Percentiles rank a stretch among this genome's conserved stretches.
Evolutionary conservation across 2,113 vertebrate genomes (phyloP).

Genomic region (Limanda limanda): DNA sequence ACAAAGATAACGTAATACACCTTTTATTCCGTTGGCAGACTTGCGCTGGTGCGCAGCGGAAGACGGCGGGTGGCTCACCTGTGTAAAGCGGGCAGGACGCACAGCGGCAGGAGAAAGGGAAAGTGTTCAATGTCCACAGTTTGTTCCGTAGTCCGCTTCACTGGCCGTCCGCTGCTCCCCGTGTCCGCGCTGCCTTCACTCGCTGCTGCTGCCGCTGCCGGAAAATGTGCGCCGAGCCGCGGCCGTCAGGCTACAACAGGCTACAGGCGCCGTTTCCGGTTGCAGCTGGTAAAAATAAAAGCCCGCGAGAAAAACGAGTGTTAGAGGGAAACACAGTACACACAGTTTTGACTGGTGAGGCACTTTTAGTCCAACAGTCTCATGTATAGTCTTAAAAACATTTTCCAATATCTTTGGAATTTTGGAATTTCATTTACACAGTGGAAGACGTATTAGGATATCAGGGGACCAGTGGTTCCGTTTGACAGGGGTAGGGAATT

Average conservation of each 20-base stretch:
- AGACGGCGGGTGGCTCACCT: slow-evolving; percentile 54
- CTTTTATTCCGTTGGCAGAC: neutral
- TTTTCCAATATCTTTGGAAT: too few relatives aligned
- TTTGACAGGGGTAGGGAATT: too few relatives aligned
- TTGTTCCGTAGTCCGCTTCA: slow-evolving; percentile 43
- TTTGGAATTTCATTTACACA: too few relatives aligned
- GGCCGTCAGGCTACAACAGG: neutral
- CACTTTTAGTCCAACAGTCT: too few relatives aligned
- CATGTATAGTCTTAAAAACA: too few relatives aligned
- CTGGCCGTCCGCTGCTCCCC: slow-evolving; percentile 35
- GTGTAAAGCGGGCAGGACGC: slow-evolving; percentile 39
- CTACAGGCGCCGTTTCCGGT: slow-evolving; percentile 26
- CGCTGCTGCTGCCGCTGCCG: slow-evolving; percentile 45
- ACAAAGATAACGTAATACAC: slow-evolving; percentile 51
- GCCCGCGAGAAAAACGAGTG: neutral
- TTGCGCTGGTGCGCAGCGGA: neutral
- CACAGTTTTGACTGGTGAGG: too few relatives aligned
- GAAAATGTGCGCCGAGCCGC: slow-evolving; percentile 54
- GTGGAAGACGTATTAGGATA: too few relatives aligned
- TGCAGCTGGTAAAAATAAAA: slow-evolving; percentile 23
- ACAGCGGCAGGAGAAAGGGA: slow-evolving; percentile 34
- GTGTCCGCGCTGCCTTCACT: slow-evolving; percentile 57
- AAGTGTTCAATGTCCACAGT: slow-evolving; percentile 52
- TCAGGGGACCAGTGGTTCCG: too few relatives aligned
- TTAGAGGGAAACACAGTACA: too few relatives aligned